Evolutionary conservation across 2,888 invertebrate genomes (phyloP), one percentile per base, ranked within the genome.

Genomic region (Ligdia adustata): DNA sequence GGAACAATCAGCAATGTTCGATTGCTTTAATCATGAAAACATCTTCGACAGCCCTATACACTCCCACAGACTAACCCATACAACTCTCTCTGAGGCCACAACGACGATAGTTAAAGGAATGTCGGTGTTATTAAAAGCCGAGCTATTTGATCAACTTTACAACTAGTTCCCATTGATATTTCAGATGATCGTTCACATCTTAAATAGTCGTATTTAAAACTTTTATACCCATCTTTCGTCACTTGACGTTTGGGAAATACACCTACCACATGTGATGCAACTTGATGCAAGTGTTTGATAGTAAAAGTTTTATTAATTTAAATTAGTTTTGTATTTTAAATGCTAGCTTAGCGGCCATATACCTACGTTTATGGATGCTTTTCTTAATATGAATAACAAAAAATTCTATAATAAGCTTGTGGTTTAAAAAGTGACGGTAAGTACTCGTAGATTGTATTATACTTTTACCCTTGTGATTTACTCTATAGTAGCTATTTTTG

Each of bases 91-190:
- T 54, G 32, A 58, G 51, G 60, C 60, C 56, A 52, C 57, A 52
- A 50, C 57, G 62, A 66, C 66, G 69, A 72, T 67, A 65, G 66
- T 61, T 56, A 51, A 62, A 71, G 73, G 79, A 78, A 77, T 79
- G 75, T 64, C 56, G 66, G 57, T 63, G 69, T 72, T 76, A 71
- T 71, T 72, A 74, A 74, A 72, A 64, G 56, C 43, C 62, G 51
- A 61, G 66, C 62, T 69, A 64, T 69, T 64, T 54, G 52, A 67
- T 57, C 50, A 55, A 52, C 48, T 52, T 57, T 49, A 67, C 43
- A 51, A 43, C 51, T 48, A 13, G 53, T 51, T 51, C 35, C 33
- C 37, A 49, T 49, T 49, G 48, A 49, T 49, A 38, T 42, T 42
- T 49, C 16, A 24, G 43, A 43, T 38, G 37, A 42, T 43, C 48